Percentiles rank a stretch among this genome's conserved stretches.
phyloP scores from a whole-genome alignment of 92 coral and sea anemone genomes.

The Parazoanthus darwini region DNA sequence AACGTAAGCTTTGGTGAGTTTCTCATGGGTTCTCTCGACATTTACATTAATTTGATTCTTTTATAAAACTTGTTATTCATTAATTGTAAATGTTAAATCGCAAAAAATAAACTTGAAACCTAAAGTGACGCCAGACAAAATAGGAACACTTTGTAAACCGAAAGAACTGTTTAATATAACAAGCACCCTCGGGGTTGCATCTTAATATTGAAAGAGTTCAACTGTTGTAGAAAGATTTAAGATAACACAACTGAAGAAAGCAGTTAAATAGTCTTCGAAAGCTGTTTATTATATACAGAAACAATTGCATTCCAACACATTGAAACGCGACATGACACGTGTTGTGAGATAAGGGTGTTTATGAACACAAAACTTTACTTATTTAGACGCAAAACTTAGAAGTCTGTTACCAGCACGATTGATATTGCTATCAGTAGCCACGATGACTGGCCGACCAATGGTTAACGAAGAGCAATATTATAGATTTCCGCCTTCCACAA shows the following conservation, averaged over 20 bases:
- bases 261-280: not conserved
- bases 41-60: no score
- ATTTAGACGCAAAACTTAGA: not conserved
- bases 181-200: not conserved
- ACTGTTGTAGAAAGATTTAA: not conserved
- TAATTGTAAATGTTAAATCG: no score
- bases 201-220: not conserved
- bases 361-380: no score
- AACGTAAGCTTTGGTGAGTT: no score
- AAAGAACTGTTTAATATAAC: not conserved
- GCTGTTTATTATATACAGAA: not conserved
- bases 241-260: not conserved
- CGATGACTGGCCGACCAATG: not conserved
- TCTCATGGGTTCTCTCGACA: no score
- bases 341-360: not conserved
- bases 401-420: not conserved
- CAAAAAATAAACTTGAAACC: no score
- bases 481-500: not conserved
- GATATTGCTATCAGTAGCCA: not conserved
- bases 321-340: conserved; percentile 5
- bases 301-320: not conserved
- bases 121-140: not conserved
- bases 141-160: no score
- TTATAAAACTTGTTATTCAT: no score
- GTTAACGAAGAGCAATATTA: not conserved